A percentile compares a stretch with the other conserved stretches of the same genome.
These are phyloP conservation scores for Gambelia wislizenii DNA, from an alignment of 2,797 vertebrate genomes.

Conservation along the genomic window DNA sequence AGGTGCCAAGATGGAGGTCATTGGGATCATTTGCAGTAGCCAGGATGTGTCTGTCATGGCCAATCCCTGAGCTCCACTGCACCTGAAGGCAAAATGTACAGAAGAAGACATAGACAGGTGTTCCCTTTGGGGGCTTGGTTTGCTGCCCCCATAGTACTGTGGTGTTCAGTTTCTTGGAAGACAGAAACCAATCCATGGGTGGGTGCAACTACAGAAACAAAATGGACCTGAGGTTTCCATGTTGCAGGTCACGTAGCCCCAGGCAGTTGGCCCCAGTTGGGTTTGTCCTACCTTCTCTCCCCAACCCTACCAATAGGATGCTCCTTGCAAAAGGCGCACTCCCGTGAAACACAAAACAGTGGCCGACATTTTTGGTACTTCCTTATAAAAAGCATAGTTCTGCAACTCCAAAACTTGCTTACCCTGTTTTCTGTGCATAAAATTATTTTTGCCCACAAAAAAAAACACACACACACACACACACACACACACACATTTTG, in stretches of 20 bases:
- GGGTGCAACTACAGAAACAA: background rate
- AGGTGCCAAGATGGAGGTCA: conserved; percentile 78
- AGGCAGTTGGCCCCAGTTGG: no score
- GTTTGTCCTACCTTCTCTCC: background rate
- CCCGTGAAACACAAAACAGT: background rate
- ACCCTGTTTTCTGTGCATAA: no score
- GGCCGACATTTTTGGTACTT: background rate
- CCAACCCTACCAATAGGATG: background rate
- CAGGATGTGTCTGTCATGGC: conserved; percentile 81
- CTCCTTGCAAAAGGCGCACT: background rate
- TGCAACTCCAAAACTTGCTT: no score
- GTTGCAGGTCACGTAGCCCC: no score
- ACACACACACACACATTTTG: no score
- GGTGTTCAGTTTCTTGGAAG: no score
- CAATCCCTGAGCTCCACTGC: conserved; percentile 87
- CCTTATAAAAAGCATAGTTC: no score
- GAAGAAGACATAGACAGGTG: background rate
- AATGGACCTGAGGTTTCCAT: background rate
- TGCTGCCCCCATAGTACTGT: no score
- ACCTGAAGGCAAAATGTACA: conserved; percentile 80
- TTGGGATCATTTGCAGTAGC: conserved; percentile 84
- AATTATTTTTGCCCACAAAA: no score
- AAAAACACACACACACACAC: no score
- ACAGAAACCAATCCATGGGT: background rate
- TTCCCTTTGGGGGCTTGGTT: background rate